Base-by-base conservation (phyloP, 2,888 invertebrate genomes). In the Drosophila sordidula region DNA sequence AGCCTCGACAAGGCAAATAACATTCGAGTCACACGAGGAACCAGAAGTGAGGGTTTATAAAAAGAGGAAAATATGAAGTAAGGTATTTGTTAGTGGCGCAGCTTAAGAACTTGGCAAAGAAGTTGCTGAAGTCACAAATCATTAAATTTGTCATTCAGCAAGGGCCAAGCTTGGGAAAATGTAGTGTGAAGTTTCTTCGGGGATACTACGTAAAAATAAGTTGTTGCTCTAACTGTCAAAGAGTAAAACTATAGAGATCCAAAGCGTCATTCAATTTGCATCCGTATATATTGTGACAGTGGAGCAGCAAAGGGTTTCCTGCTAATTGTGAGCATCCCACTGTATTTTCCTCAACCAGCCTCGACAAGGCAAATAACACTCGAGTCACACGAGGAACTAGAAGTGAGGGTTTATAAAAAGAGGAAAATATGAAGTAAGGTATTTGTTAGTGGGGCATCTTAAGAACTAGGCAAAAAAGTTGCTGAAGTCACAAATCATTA, bases 401-500 rank as follows among this genome's bases (percentile, higher is more conserved):
- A 47, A 46, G 29, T 46, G 6, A 9, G 9, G 2, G 9, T 29
- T 29, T 41, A n/a, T n/a, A n/a, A n/a, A n/a, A n/a, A n/a, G n/a
- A n/a, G n/a, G n/a, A n/a, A n/a, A n/a, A n/a, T n/a, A n/a, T n/a
- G n/a, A n/a, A n/a, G 50, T 85, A 81, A 81, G 71, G 56, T 50
- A 68, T 69, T 57, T 52, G 46, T 12, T 45, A 44, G 42, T 32
- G 12, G 36, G 45, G 32, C 47, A 51, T 46, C 46, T 34, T 6
- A 50, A 16, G 50, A 38, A 65, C 42, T 45, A 56, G 51, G 52
- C 41, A 44, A 51, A 39, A 41, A 77, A 77, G 50, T 75, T 69
- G 46, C 59, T 34, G 6, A 50, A 69, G 58, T 73, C 67, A 57
- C 82, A 85, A 85, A 87, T 83, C 86, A 76, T 81, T 85, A 67